These are phyloP conservation scores for Columbina picui DNA, from an alignment of 2,113 vertebrate genomes.

Conservation along the genomic window DNA sequence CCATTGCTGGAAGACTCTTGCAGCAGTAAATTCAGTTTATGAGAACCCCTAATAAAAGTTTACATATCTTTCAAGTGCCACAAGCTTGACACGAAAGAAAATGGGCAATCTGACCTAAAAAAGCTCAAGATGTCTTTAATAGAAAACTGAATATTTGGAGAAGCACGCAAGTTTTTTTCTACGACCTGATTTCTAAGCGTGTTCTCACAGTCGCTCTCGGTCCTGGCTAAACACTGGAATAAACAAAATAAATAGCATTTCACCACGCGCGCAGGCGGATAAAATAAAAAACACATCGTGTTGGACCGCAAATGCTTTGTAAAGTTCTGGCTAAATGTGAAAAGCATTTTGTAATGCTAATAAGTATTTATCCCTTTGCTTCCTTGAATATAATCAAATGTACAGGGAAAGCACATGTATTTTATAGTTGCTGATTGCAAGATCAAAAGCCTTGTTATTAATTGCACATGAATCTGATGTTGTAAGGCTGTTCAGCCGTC, in stretches of 20 bases:
- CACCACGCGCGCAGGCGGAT: neutral
- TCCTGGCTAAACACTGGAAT: neutral
- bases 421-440: neutral
- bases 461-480: slow-evolving; percentile 36
- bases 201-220: neutral
- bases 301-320: neutral
- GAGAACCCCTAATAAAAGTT: slow-evolving; percentile 47
- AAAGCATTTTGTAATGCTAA: slow-evolving; percentile 45
- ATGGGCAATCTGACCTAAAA: neutral
- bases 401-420: slow-evolving; percentile 26
- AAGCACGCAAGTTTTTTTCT: neutral
- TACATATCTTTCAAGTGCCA: slow-evolving; percentile 41
- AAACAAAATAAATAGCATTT: slow-evolving; percentile 18
- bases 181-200: neutral
- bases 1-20: slow-evolving; percentile 37
- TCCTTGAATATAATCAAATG: slow-evolving; percentile 17
- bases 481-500: neutral
- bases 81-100: neutral
- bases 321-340: neutral
- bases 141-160: neutral
- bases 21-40: slow-evolving; percentile 55
- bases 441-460: slow-evolving; percentile 61
- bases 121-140: neutral
- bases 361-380: slow-evolving; percentile 44
- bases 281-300: neutral